Conservation (phyloP, 2,797 vertebrate genomes). For the Rousettus madagascariensis region DNA sequence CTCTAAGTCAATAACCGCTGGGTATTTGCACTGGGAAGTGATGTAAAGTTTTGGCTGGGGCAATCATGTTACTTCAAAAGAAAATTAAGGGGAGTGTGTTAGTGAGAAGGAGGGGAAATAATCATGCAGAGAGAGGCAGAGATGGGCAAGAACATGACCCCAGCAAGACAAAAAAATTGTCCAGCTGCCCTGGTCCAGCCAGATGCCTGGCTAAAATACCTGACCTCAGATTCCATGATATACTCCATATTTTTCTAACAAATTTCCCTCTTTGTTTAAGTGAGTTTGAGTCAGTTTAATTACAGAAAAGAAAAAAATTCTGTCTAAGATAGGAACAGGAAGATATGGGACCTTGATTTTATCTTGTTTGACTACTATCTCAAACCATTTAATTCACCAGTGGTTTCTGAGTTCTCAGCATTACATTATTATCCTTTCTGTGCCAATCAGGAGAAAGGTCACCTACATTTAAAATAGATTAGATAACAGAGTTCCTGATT, state of each 20-base stretch:
- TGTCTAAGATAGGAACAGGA: background rate
- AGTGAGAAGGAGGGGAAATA: background rate
- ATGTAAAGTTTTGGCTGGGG: background rate
- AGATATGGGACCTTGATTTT: background rate
- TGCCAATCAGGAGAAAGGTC: background rate
- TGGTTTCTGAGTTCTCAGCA: background rate
- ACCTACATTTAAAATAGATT: background rate
- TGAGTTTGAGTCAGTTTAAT: background rate
- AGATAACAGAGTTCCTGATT: slow-evolving; percentile 11
- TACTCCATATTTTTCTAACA: background rate
- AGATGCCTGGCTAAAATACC: background rate
- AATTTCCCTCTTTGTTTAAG: background rate
- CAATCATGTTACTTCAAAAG: background rate
- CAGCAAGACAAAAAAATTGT: background rate
- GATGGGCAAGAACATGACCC: too few relatives aligned
- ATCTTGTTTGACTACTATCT: background rate
- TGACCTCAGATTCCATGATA: background rate
- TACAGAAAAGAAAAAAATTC: background rate
- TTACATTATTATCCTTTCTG: background rate
- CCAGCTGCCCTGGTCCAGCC: background rate
- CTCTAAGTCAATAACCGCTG: background rate
- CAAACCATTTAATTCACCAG: background rate
- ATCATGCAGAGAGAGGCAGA: background rate
- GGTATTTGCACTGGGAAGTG: background rate
- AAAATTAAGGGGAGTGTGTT: background rate